Percentiles rank a stretch among this genome's conserved stretches.
phyloP scores from a whole-genome alignment of 2,113 vertebrate genomes.

The Aspidoscelis tigris region DNA sequence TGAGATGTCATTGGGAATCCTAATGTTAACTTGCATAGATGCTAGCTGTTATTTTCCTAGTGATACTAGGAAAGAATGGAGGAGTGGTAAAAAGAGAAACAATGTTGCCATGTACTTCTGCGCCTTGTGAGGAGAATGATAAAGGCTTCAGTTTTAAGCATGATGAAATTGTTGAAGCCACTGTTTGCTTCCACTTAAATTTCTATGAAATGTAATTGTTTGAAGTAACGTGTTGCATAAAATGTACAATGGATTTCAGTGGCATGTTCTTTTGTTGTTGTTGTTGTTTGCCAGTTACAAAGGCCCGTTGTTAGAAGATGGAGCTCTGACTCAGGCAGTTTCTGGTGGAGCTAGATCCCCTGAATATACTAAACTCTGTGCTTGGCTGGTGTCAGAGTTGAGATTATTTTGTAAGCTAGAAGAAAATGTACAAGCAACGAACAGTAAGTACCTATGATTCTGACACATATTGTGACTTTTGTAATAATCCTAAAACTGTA shows the following conservation, averaged over 20 bases:
- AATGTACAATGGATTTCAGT: constrained; percentile 12
- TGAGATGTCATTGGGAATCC: too few relatives aligned
- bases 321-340: constrained; percentile 84
- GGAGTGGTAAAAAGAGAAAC: too few relatives aligned
- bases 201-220: background rate
- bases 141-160: background rate
- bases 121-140: background rate
- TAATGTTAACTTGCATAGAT: background rate
- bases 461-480: background rate
- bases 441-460: constrained; percentile 83
- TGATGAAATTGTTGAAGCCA: background rate
- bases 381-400: constrained; percentile 93
- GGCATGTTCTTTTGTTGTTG: constrained; percentile 42
- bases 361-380: constrained; percentile 94
- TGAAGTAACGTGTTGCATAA: constrained; percentile 16
- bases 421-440: constrained; percentile 96
- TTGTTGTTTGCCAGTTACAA: constrained; percentile 85
- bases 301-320: constrained; percentile 93
- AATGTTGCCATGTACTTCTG: background rate
- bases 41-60: too few relatives aligned
- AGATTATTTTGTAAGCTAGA: constrained; percentile 90
- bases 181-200: background rate
- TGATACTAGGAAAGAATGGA: too few relatives aligned
- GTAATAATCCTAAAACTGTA: constrained; percentile 25
- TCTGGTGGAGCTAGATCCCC: constrained; percentile 87